Evolutionary conservation across 2,888 invertebrate genomes (phyloP).

Genomic region (Ceramica pisi): DNA sequence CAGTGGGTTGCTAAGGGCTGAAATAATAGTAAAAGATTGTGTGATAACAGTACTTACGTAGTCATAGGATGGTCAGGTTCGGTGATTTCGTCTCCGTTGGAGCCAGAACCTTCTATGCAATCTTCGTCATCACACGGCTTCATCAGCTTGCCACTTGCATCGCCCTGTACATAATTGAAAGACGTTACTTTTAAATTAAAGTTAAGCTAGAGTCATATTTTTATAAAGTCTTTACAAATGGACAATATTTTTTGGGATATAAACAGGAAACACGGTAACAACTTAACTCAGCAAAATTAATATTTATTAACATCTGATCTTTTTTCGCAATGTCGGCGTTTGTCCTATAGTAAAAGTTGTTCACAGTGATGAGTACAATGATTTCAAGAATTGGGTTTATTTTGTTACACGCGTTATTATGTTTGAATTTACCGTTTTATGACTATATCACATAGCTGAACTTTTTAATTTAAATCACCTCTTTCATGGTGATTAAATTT

Average conservation of each 20-base stretch:
- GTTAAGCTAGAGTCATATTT: too few relatives aligned
- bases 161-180: slow-evolving; percentile 73
- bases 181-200: not conserved
- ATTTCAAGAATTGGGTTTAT: too few relatives aligned
- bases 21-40: not conserved
- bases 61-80: slow-evolving; percentile 92
- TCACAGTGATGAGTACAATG: too few relatives aligned
- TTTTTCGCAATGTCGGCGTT: too few relatives aligned
- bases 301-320: too few relatives aligned
- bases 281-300: too few relatives aligned
- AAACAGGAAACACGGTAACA: too few relatives aligned
- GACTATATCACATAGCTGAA: not conserved
- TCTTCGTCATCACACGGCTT: slow-evolving; percentile 96
- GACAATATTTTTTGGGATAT: too few relatives aligned
- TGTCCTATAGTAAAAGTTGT: too few relatives aligned
- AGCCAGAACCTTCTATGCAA: slow-evolving; percentile 95
- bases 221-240: too few relatives aligned
- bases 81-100: slow-evolving; percentile 92
- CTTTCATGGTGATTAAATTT: not conserved
- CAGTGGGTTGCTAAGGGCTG: not conserved
- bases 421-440: not conserved
- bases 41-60: slow-evolving; percentile 79
- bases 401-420: too few relatives aligned
- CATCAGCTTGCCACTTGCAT: slow-evolving; percentile 82
- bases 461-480: too few relatives aligned